Conservation (phyloP, 2,797 vertebrate genomes). For the Hemibagrus guttatus region DNA sequence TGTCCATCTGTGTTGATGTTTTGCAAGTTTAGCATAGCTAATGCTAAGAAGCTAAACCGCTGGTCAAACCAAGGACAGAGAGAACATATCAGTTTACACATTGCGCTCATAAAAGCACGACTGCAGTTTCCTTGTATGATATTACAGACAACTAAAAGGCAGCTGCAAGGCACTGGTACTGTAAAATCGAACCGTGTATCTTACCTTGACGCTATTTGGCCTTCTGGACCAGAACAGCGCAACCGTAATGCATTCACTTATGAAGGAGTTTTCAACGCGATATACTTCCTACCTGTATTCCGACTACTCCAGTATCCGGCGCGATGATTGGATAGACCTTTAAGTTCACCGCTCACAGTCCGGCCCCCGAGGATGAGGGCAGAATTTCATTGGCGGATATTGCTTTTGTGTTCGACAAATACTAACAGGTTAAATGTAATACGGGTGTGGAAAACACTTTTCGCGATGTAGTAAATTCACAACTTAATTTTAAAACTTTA, state of each 20-base stretch:
- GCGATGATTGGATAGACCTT: not conserved
- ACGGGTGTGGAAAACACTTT: not conserved
- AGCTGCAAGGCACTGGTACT: not conserved
- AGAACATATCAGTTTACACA: conserved; percentile 38
- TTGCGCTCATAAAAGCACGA: not conserved
- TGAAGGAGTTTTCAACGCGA: conserved; percentile 55
- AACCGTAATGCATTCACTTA: conserved; percentile 47
- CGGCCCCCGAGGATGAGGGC: not conserved
- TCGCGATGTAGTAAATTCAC: not conserved
- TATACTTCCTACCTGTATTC: conserved; percentile 9
- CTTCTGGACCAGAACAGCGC: conserved; percentile 82
- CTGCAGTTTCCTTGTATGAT: not conserved
- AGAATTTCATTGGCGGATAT: not conserved
- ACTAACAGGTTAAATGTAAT: not conserved
- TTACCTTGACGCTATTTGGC: conserved; percentile 83
- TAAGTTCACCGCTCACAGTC: not conserved
- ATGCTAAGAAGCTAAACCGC: conserved; percentile 41
- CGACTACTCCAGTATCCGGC: not conserved
- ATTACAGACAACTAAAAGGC: not conserved
- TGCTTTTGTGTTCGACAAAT: not conserved
- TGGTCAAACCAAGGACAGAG: conserved; percentile 59
- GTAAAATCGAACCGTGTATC: conserved; percentile 25
- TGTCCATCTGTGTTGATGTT: conserved; percentile 30
- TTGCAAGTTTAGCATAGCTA: conserved; percentile 22
- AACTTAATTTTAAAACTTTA: not conserved